Base-by-base conservation (phyloP, 2,113 vertebrate species). In the Phyllostomus discolor region DNA sequence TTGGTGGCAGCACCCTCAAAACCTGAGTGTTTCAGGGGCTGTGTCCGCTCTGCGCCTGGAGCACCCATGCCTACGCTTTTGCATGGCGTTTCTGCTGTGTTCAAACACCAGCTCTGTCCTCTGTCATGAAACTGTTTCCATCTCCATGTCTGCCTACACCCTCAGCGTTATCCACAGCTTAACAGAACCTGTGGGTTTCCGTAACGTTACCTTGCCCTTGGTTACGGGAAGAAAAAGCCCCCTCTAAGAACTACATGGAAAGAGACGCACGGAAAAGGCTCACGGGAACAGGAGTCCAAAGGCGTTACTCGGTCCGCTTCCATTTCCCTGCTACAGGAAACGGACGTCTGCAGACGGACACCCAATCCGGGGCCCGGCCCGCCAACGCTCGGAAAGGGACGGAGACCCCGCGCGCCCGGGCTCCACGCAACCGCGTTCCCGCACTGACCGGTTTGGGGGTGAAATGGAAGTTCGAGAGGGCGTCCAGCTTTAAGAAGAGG, bases 381-480 rank as follows among this genome's bases (percentile, higher is more conserved):
- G 57, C 31, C n/a, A n/a, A 67, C 22, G 73, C 35, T 62, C 50
- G 59, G 64, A 73, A 26, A n/a, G 41, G n/a, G 33, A 16, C 14
- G 5, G 41, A 5, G 2, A 20, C 38, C 57, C 31, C 20, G 11
- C 0, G 15, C 10, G 69, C 15, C 52, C 7, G 4, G 3, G 0
- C 19, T 3, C 9, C 16, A 35, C 6, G 15, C 0, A 2, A 0
- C 31, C 20, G 7, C 31, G 5, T 20, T 11, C 28, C 19, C 0
- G 20, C 26, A 99, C 99, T 98, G 98, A 99, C 99, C 26, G 99
- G 99, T 97, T 99, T 99, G 16, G 99, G 99, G 83, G 98, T 99
- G 94, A 99, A 99, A 97, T 99, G 99, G 97, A 99, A 99, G 98
- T 99, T 99, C 84, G 99, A 99, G 43, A 99, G 99, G 0, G 99